Base-by-base conservation (phyloP, 2,113 vertebrate genomes). In the Pyxicephalus adspersus region DNA sequence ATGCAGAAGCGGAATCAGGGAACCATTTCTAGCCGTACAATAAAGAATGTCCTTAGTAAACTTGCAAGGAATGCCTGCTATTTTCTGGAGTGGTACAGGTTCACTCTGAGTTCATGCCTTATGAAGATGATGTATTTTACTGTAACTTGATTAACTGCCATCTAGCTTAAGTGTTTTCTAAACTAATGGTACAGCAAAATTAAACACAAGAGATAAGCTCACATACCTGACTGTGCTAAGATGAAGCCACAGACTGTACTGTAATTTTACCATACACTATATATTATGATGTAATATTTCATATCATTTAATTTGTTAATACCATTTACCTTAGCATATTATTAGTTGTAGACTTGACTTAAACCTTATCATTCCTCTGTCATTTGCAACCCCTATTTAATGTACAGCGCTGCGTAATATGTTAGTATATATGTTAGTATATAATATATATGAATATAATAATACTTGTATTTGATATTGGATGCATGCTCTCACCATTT, bases 51-150 rank as follows among this genome's bases (percentile, higher is more conserved):
- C 2, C 81, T 85, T 86, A 80, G 77, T 87, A 80, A 82, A 80
- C 84, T 83, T 84, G 60, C 71, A 83, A 87, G 85, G 87, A 92
- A 89, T 82, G 84, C 84, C 86, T 81, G 83, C 0, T 0, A 18
- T 87, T 85, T 86, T 85, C 85, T 72, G 79, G 81, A 76, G 29
- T 73, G 23, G 76, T 64, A 75, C 1, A 0, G 52, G 78, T 29
- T 85, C 85, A 60, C 57, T 38, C 83, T 74, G 72, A 83, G 25
- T 83, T 77, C 80, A 83, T 83, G 19, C 20, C 77, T 85, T 79
- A 68, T 79, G 68, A 75, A 84, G 64, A 70, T 3, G 28, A 83
- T 34, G 83, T 81, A 80, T 74, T 26, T 65, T 61, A 84, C 55
- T 80, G 65, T 71, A 83, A 64, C 61, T 31, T 78, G 26, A 83